phyloP scores from a whole-genome alignment of 2,113 vertebrate species.

The Pantherophis guttatus region DNA sequence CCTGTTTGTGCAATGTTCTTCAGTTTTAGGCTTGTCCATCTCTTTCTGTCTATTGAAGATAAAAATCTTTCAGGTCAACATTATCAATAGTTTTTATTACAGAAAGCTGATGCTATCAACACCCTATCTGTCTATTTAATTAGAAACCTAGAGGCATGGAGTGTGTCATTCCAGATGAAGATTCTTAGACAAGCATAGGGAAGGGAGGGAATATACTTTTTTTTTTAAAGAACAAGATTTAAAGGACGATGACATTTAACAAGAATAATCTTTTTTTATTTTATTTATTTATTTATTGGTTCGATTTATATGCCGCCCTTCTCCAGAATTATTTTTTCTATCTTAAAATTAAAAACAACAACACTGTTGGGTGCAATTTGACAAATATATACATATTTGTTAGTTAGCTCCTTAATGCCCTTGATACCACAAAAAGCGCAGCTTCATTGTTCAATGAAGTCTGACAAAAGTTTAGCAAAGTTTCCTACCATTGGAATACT shows the following conservation, averaged over 20 bases:
- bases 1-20: neutral
- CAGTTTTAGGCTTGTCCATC: conserved; percentile 44
- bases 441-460: neutral
- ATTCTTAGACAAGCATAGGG: conserved; percentile 30
- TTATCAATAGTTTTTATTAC: conserved; percentile 71
- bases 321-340: neutral
- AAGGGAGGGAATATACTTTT: neutral
- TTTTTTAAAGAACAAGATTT: conserved; percentile 26
- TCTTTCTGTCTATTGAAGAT: conserved; percentile 63
- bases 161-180: conserved; percentile 43
- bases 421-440: neutral
- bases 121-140: conserved; percentile 66
- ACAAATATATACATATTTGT: neutral
- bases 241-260: neutral
- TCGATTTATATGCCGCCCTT: too few species aligned
- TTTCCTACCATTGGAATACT: neutral
- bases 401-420: neutral
- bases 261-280: neutral
- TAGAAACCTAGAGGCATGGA: conserved; percentile 62
- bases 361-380: neutral
- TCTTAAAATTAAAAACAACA: neutral
- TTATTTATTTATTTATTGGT: too few species aligned
- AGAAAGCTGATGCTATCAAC: conserved; percentile 66
- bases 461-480: neutral
- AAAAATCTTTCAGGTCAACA: conserved; percentile 63